These are phyloP conservation scores for Ailuropoda melanoleuca DNA, from an alignment of 2,113 vertebrate species.

Conservation along the genomic window DNA sequence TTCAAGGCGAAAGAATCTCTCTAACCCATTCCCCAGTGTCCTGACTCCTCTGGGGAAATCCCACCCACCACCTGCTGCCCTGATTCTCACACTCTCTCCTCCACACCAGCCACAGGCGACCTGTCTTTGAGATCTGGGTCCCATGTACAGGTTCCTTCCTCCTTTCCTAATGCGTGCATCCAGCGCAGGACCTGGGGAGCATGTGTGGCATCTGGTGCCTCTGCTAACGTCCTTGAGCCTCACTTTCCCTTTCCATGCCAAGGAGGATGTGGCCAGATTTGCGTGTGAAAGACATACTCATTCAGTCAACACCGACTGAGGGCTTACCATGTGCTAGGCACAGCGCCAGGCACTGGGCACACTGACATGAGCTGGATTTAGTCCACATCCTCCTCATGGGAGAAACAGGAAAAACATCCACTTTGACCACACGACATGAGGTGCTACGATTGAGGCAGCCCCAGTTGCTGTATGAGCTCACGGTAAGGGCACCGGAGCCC, in stretches of 20 bases:
- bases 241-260: background rate
- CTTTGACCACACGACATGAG: background rate
- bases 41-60: background rate
- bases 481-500: fast-evolving
- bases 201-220: background rate
- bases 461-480: background rate
- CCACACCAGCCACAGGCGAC: background rate
- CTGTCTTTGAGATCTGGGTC: background rate
- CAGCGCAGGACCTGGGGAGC: background rate
- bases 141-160: fast-evolving
- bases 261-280: background rate
- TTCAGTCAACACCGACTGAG: background rate
- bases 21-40: background rate
- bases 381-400: background rate
- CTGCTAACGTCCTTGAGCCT: background rate
- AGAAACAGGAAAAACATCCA: background rate
- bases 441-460: background rate
- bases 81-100: background rate
- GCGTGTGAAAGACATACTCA: background rate
- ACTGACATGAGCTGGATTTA: background rate
- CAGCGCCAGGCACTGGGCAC: background rate
- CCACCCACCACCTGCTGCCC: background rate
- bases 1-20: background rate
- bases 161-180: background rate
- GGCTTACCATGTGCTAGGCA: background rate